phyloP scores from a whole-genome alignment of 53 echinoderm and acorn worm genomes.

The Holothuria leucospilota region DNA sequence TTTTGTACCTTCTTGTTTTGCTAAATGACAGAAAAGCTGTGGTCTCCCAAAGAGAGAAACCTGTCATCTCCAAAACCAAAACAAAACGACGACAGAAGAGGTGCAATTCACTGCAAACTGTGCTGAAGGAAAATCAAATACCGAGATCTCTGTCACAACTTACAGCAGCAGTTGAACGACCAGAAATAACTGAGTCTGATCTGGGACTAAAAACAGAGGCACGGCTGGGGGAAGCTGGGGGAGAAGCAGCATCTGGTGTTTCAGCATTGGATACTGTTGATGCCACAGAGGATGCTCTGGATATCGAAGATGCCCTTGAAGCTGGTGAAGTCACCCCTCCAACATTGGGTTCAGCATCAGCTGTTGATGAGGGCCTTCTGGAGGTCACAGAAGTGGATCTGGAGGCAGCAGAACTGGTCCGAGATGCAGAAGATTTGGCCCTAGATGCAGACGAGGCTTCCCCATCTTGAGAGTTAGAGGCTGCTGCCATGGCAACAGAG shows the following conservation, averaged over 20 bases:
- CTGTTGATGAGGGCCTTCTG: neutral
- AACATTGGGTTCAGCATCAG: neutral
- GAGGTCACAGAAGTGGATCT: conserved; percentile 24
- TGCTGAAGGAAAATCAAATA: too few species aligned
- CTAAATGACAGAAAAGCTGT: too few species aligned
- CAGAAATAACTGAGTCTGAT: conserved; percentile 75
- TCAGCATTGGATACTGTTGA: conserved; percentile 1
- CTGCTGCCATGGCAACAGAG: neutral
- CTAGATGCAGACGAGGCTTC: neutral
- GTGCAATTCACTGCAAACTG: too few species aligned
- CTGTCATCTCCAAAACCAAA: too few species aligned
- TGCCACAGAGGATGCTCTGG: neutral
- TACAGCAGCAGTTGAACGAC: conserved; percentile 48
- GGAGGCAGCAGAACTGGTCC: neutral
- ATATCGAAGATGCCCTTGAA: neutral
- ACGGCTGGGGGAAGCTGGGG: conserved; percentile 23
- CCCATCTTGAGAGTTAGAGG: conserved; percentile 35
- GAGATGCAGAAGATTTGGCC: neutral
- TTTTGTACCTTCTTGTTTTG: too few species aligned
- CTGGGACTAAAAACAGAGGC: conserved; percentile 74
- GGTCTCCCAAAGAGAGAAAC: too few species aligned
- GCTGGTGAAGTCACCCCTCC: neutral
- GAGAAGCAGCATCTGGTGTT: conserved; percentile 15
- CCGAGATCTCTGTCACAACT: conserved; percentile 21
- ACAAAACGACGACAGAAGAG: too few species aligned